A percentile compares a stretch with the other conserved stretches of the same genome.
phyloP scores from a whole-genome alignment of 2,797 vertebrate species.

The Rallus crepitans region DNA sequence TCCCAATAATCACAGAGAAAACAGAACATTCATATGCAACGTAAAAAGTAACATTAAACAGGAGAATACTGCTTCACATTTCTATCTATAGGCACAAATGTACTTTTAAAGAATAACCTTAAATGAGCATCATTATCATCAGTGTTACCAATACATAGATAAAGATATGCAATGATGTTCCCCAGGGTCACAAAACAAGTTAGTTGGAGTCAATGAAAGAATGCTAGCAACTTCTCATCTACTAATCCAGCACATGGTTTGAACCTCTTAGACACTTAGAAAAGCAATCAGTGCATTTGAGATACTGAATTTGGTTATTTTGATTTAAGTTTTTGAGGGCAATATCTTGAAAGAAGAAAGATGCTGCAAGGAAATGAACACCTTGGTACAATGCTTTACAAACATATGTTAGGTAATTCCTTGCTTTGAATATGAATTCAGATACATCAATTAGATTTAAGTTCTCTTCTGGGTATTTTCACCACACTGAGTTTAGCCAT shows the following conservation, averaged over 20 bases:
- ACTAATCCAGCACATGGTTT: not conserved
- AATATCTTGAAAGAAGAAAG: slow-evolving; percentile 58
- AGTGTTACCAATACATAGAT: not conserved
- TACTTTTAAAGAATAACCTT: not conserved
- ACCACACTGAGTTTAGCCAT: slow-evolving; percentile 51
- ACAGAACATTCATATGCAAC: not conserved
- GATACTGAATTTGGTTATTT: slow-evolving; percentile 20
- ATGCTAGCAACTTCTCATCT: not conserved
- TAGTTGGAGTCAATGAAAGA: not conserved
- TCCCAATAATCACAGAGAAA: not conserved
- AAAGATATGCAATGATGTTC: not conserved
- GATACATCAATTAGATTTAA: slow-evolving; percentile 59
- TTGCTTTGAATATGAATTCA: slow-evolving; percentile 62
- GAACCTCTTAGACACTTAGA: not conserved
- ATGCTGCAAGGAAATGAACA: slow-evolving; percentile 37
- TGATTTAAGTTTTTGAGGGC: slow-evolving; percentile 26
- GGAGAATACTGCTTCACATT: not conserved
- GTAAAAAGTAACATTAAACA: not conserved
- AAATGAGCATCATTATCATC: not conserved
- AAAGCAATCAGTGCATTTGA: slow-evolving; percentile 32
- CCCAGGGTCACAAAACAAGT: not conserved
- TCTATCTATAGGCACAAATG: not conserved
- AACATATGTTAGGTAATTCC: slow-evolving; percentile 53
- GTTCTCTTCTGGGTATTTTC: slow-evolving; percentile 62
- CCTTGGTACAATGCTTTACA: slow-evolving; percentile 2